Percentiles rank a stretch among this genome's conserved stretches.
These are phyloP conservation scores for Lepilemur septentrionalis DNA, from an alignment of 2,797 vertebrate species.

Conservation along the genomic window DNA sequence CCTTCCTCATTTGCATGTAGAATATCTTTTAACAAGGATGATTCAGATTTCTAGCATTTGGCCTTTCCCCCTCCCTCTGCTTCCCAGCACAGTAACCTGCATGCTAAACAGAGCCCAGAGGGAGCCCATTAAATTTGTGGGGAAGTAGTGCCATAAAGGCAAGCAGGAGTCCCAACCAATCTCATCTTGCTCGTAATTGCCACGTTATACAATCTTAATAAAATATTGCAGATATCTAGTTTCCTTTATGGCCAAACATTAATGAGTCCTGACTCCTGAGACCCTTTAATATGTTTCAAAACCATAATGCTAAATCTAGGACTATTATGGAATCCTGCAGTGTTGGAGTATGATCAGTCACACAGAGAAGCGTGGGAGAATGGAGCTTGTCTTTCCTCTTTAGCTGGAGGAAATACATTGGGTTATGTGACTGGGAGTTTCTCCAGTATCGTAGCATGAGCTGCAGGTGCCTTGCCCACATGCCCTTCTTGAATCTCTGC, in stretches of 20 bases:
- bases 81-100: not conserved
- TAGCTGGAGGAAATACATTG: not conserved
- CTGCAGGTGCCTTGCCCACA: not conserved
- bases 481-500: not conserved
- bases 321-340: not conserved
- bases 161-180: not conserved
- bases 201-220: not conserved
- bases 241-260: conserved; percentile 40
- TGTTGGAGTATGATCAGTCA: not conserved
- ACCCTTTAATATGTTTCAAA: conserved; percentile 4
- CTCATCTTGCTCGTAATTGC: conserved; percentile 39
- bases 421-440: not conserved
- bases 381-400: not conserved
- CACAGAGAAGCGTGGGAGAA: not conserved
- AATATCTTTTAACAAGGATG: not conserved
- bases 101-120: conserved; percentile 6
- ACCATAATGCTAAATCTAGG: not conserved
- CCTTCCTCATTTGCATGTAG: not conserved
- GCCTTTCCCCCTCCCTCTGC: not conserved
- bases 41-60: not conserved
- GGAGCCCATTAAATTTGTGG: not conserved
- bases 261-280: conserved; percentile 17
- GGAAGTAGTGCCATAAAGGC: not conserved
- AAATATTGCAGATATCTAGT: not conserved
- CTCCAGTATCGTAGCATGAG: not conserved